Base-by-base conservation (phyloP, 1,140 invertebrate species). In the Propsilocerus akamusi region DNA sequence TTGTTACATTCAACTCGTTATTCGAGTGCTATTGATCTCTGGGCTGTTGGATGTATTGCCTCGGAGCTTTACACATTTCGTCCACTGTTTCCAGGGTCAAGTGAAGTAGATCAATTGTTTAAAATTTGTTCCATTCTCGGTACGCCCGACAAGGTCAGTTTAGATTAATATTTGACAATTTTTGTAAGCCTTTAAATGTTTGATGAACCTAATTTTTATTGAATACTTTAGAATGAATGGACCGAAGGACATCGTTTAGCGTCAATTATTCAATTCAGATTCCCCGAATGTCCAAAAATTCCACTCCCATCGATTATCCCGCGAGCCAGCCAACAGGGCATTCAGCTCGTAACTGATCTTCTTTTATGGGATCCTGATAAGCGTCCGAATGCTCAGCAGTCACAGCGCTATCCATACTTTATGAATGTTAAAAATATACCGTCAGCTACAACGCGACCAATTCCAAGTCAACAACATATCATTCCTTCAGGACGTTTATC, bases 71-170 rank as follows among this genome's bases (percentile, higher is more conserved):
- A 99, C 62, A 98, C 93, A n/a, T 86, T 97, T 53, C 74, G 94
- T 30, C 96, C 97, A 1, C 69, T 99, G 7, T 99, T 99, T 68
- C 97, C 96, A 0, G 97, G 89, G 0, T 89, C 83, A 55, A 95
- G 88, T 53, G 97, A 99, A 69, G 94, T 99, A 50, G 97, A 99
- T 66, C 89, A 99, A 70, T 80, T 99, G 47, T 98, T 98, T 60
- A 94, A 93, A 68, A 95, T 98, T 50, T 95, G 93, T 60, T 87
- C 89, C 0, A 78, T 98, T 17, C 72, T 97, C 32, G 97, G 97
- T 8, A 97, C 94, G 4, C 95, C 96, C 1, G 81, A 86, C 56
- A 90, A 89, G 71, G 83, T 86, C 58, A 51, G 50, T 52, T 11
- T 20, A 26, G 46, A 48, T 26, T 25, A 26, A 47, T 46, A 12